phyloP scores from a whole-genome alignment of 2,113 vertebrate species.

The Struthio camelus region DNA sequence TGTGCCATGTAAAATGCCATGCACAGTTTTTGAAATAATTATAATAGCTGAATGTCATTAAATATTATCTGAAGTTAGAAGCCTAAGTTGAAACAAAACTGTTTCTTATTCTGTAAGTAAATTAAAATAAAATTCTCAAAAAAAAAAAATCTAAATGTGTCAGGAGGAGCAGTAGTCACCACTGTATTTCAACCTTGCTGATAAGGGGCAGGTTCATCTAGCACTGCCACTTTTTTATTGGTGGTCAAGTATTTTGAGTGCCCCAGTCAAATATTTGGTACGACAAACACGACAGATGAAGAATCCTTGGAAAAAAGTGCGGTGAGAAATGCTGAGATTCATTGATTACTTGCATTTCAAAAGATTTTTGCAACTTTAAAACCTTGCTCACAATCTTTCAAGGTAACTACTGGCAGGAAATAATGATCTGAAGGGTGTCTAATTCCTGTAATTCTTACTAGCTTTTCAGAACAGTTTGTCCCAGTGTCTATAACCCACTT shows the following conservation, averaged over 20 bases:
- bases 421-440: not conserved
- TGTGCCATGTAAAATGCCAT: not conserved
- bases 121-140: not conserved
- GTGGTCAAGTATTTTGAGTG: not conserved
- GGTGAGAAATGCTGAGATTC: not conserved
- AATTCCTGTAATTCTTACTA: not conserved
- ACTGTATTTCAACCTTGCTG: not conserved
- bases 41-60: not conserved
- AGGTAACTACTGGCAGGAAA: not conserved
- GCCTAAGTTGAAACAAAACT: not conserved
- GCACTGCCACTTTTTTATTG: not conserved
- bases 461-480: not conserved
- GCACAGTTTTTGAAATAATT: not conserved
- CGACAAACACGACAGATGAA: not conserved
- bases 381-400: not conserved
- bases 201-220: not conserved
- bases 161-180: not conserved
- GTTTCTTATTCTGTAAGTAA: rapidly evolving
- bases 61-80: not conserved
- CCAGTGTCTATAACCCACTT: not conserved
- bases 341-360: not conserved
- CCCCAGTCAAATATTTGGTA: not conserved
- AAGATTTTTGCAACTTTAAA: not conserved
- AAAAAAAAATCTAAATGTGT: not conserved
- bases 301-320: not conserved